Percentiles rank a stretch among this genome's conserved stretches.
phyloP scores from a whole-genome alignment of 2,113 vertebrate genomes.

The Triplophysa tibetana region DNA sequence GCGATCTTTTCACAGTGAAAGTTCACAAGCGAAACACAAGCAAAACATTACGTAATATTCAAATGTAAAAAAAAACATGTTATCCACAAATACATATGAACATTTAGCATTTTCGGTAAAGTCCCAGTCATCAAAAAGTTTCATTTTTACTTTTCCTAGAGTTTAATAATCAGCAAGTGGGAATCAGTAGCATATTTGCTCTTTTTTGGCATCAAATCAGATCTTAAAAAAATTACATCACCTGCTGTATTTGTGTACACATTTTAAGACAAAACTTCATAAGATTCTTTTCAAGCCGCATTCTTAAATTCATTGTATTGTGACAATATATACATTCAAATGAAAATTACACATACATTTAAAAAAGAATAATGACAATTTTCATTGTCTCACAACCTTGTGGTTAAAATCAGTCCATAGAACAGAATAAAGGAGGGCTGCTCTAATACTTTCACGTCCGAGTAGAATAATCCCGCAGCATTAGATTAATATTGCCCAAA shows the following conservation, averaged over 20 bases:
- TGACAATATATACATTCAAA: conserved; percentile 39
- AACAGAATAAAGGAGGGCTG: background rate
- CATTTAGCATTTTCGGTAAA: conserved; percentile 22
- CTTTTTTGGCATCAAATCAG: background rate
- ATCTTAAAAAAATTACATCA: background rate
- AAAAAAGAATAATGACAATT: background rate
- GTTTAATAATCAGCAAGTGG: background rate
- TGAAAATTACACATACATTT: conserved; percentile 43
- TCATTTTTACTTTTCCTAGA: background rate
- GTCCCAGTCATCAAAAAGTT: background rate
- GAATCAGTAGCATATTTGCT: background rate
- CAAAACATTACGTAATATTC: background rate
- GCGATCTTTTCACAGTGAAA: conserved; percentile 34
- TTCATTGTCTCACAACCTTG: background rate
- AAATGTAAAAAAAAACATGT: conserved; percentile 1
- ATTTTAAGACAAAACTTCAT: background rate
- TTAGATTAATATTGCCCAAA: background rate
- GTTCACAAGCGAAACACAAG: conserved; percentile 18
- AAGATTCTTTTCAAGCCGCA: background rate
- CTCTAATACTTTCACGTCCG: conserved; percentile 12
- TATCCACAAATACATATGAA: conserved; percentile 12
- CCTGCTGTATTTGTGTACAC: background rate
- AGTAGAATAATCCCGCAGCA: background rate
- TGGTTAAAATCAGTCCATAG: conserved; percentile 16
- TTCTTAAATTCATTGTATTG: conserved; percentile 3